These are phyloP conservation scores for Ophion ellenae DNA, from an alignment of 2,888 invertebrate genomes.

Conservation along the genomic window DNA sequence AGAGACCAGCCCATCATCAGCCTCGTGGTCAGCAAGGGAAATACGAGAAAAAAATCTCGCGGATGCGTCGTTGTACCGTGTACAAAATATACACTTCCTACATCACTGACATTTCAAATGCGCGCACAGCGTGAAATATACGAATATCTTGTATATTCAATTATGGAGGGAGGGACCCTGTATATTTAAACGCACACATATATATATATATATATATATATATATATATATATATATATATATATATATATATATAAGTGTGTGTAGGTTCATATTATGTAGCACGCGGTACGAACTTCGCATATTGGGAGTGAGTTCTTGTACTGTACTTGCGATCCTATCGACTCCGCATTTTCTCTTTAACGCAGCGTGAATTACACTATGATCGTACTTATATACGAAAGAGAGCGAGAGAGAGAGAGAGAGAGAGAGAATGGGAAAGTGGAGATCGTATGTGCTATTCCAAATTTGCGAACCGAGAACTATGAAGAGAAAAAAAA, in stretches of 20 bases:
- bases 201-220: no score
- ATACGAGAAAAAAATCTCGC: constrained; percentile 10
- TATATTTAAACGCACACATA: background rate
- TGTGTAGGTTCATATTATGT: background rate
- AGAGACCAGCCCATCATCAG: background rate
- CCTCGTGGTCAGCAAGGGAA: constrained; percentile 10
- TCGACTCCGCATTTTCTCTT: constrained; percentile 44
- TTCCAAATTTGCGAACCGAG: background rate
- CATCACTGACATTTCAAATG: constrained; percentile 37
- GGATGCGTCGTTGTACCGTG: no score
- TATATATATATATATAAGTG: no score
- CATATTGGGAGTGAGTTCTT: constrained; percentile 25
- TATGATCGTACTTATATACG: constrained; percentile 23
- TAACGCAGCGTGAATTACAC: constrained; percentile 50
- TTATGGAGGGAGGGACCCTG: constrained; percentile 29
- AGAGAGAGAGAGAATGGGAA: constrained; percentile 37
- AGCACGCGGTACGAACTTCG: constrained; percentile 32
- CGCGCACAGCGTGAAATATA: background rate
- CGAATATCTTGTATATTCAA: constrained; percentile 21
- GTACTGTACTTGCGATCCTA: constrained; percentile 49
- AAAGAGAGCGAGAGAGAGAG: constrained; percentile 23
- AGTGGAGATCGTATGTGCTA: constrained; percentile 27
- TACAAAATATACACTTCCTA: constrained; percentile 25
- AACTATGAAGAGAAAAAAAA: background rate
- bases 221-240: no score